phyloP scores from a whole-genome alignment of 2,113 vertebrate genomes.

The Callopanchax toddi region DNA sequence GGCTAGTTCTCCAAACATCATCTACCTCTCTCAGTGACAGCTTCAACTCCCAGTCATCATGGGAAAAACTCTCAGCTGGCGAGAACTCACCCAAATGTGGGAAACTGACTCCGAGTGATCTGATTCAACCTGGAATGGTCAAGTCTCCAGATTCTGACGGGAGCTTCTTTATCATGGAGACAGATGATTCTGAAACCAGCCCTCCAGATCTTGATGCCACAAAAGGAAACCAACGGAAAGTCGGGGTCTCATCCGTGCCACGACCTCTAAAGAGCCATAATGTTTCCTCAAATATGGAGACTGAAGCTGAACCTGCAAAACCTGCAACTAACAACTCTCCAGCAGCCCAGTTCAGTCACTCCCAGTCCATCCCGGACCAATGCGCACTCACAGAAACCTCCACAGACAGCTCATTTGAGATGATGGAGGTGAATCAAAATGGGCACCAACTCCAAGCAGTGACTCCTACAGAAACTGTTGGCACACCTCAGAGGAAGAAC shows the following conservation, averaged over 20 bases:
- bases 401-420: slow-evolving; percentile 55
- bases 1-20: slow-evolving; percentile 35
- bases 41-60: slow-evolving; percentile 74
- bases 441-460: background rate
- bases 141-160: slow-evolving; percentile 28
- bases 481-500: slow-evolving; percentile 27
- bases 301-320: slow-evolving; percentile 5
- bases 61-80: slow-evolving; percentile 71
- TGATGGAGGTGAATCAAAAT: slow-evolving; percentile 33
- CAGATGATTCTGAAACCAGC: slow-evolving; percentile 20
- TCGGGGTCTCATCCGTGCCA: background rate
- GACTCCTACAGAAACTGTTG: background rate
- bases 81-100: background rate
- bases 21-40: slow-evolving; percentile 65
- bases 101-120: slow-evolving; percentile 13
- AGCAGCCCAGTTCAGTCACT: slow-evolving; percentile 2
- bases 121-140: slow-evolving; percentile 18
- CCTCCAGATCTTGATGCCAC: slow-evolving; percentile 4
- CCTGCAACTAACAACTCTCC: background rate
- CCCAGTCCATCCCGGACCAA: slow-evolving; percentile 6
- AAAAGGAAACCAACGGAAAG: background rate
- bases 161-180: slow-evolving; percentile 51
- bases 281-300: background rate
- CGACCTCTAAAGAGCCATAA: slow-evolving; percentile 5
- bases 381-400: slow-evolving; percentile 47